A percentile compares a stretch with the other conserved stretches of the same genome.
Evolutionary conservation across 2,797 vertebrate genomes (phyloP).

Genomic region (Manis javanica): DNA sequence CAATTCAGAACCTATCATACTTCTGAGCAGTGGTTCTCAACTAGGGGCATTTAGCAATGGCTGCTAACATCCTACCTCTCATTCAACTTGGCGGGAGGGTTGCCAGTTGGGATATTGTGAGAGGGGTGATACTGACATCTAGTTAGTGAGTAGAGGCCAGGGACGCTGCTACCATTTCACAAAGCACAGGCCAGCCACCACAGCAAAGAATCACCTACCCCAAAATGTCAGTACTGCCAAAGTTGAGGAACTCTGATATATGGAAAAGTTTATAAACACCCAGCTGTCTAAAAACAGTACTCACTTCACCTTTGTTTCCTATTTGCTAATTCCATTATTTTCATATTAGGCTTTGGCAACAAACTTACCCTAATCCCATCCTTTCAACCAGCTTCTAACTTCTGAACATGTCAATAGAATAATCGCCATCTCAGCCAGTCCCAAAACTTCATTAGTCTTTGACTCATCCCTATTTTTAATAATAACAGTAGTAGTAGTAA

Average conservation of each 20-base stretch:
- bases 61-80: not conserved
- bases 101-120: not conserved
- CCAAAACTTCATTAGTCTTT: conserved; percentile 15
- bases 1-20: not conserved
- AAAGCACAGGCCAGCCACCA: not conserved
- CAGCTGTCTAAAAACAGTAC: not conserved
- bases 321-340: conserved; percentile 47
- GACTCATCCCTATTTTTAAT: not conserved
- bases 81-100: not conserved
- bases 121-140: not conserved
- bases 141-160: not conserved
- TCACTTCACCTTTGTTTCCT: conserved; percentile 25
- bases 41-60: not conserved
- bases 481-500: not conserved
- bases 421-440: not conserved
- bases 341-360: conserved; percentile 30
- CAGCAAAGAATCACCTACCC: not conserved
- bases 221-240: not conserved
- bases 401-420: conserved; percentile 35
- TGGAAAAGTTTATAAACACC: not conserved
- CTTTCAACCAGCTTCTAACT: conserved; percentile 44
- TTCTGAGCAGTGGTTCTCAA: not conserved
- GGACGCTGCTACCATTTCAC: not conserved
- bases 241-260: not conserved
- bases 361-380: not conserved